These are phyloP conservation scores for Amblyteles armatorius DNA, from an alignment of 2,888 invertebrate species.

Conservation along the genomic window DNA sequence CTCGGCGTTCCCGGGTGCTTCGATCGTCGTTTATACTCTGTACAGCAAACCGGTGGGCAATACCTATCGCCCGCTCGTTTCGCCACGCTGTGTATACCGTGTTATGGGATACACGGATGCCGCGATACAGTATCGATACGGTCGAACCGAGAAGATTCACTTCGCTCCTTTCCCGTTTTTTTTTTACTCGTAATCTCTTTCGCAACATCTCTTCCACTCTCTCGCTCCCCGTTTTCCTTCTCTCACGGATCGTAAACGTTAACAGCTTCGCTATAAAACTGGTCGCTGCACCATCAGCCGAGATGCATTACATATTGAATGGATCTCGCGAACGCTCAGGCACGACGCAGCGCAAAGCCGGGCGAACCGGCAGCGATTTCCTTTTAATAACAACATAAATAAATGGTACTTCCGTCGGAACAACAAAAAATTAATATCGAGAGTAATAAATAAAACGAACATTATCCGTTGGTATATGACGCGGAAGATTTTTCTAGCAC, in stretches of 20 bases:
- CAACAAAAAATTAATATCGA: too few species aligned
- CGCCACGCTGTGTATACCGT: slow-evolving; percentile 21
- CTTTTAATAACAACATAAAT: too few species aligned
- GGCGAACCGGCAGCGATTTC: too few species aligned
- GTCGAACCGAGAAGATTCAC: slow-evolving; percentile 39
- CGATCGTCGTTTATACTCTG: slow-evolving; percentile 16
- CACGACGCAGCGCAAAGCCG: too few species aligned
- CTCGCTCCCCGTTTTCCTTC: slow-evolving; percentile 1
- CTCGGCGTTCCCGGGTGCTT: slow-evolving; percentile 15
- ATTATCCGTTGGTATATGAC: too few species aligned
- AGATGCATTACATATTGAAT: slow-evolving; percentile 13
- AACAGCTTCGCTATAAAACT: slow-evolving; percentile 35
- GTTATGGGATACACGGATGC: slow-evolving; percentile 28
- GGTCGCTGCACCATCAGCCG: not conserved
- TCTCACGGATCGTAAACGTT: slow-evolving; percentile 32
- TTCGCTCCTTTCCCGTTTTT: slow-evolving; percentile 28
- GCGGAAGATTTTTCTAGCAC: too few species aligned
- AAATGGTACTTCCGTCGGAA: too few species aligned
- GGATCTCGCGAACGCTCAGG: not conserved
- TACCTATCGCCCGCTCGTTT: slow-evolving; percentile 41
- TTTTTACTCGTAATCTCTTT: slow-evolving; percentile 27
- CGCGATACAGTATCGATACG: slow-evolving; percentile 1
- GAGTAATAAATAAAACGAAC: too few species aligned
- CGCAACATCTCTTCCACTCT: slow-evolving; percentile 9
- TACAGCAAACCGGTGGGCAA: slow-evolving; percentile 22